Conservation (phyloP, 2,113 vertebrate species). For the Eurystomus gularis region DNA sequence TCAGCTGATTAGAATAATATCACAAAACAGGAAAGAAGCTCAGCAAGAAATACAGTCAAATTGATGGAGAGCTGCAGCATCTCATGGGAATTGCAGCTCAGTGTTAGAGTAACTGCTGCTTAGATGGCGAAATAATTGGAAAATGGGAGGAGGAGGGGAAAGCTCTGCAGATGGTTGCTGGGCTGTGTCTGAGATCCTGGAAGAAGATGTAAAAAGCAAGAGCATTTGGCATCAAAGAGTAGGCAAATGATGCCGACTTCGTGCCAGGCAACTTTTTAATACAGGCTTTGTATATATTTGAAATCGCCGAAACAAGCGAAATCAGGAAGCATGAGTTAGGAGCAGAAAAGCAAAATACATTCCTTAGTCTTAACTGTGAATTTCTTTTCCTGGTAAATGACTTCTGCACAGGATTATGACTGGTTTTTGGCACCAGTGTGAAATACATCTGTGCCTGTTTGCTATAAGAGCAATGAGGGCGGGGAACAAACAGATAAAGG, state of each 20-base stretch:
- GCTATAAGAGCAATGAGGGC: background rate
- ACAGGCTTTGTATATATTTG: background rate
- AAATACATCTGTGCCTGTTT: background rate
- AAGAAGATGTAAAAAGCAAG: background rate
- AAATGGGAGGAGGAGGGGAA: background rate
- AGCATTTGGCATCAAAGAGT: background rate
- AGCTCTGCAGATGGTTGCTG: slow-evolving; percentile 36
- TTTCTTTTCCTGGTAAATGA: background rate
- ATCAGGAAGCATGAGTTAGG: background rate
- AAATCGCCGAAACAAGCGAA: background rate
- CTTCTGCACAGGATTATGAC: background rate
- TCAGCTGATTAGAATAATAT: background rate
- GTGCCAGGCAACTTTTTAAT: slow-evolving; percentile 8
- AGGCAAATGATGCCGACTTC: background rate
- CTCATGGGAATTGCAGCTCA: background rate
- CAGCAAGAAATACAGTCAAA: background rate
- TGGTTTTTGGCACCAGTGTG: fast-evolving
- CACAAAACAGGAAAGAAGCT: background rate
- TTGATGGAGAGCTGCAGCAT: background rate
- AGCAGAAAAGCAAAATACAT: background rate
- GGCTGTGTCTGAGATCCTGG: background rate
- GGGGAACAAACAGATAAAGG: background rate
- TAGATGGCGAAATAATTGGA: background rate
- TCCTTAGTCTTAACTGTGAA: background rate
- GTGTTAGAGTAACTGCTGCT: background rate